phyloP scores from a whole-genome alignment of 2,888 invertebrate genomes.

The Volucella inflata region DNA sequence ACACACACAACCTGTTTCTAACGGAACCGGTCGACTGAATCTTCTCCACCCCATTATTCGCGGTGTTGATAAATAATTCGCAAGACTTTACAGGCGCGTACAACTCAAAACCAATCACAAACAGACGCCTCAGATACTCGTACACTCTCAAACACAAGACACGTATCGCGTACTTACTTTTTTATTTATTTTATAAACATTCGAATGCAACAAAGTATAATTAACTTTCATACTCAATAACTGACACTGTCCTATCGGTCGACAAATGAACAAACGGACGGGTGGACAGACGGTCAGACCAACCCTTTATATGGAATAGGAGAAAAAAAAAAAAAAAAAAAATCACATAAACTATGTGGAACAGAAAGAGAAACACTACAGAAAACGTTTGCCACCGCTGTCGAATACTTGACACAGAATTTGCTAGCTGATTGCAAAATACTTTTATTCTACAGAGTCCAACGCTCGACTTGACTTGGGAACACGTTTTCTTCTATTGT shows the following conservation, averaged over 20 bases:
- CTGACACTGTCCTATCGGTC: conserved; percentile 53
- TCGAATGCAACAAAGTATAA: conserved; percentile 70
- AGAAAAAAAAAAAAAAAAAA: no score
- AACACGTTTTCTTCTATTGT: conserved; percentile 51
- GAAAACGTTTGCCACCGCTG: conserved; percentile 52
- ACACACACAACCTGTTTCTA: conserved; percentile 48
- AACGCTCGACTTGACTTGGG: not conserved
- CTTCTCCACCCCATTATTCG: conserved; percentile 11
- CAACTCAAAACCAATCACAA: no score
- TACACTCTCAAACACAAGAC: not conserved
- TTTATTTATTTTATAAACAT: conserved; percentile 59
- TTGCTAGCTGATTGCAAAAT: conserved; percentile 64
- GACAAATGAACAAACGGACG: not conserved
- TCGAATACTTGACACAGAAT: conserved; percentile 71
- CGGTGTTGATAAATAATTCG: conserved; percentile 35
- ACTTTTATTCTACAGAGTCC: conserved; percentile 13
- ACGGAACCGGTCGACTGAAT: conserved; percentile 33
- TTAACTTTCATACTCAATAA: conserved; percentile 73
- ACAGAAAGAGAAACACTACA: conserved; percentile 9
- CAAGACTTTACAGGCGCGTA: conserved; percentile 14
- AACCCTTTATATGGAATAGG: conserved; percentile 4
- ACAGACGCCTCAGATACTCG: not conserved
- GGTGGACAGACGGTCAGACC: not conserved
- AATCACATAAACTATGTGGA: conserved; percentile 1
- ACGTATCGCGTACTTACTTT: conserved; percentile 5